Evolutionary conservation across 2,888 invertebrate species (phyloP), one percentile per base, ranked within the genome.

Genomic region (Apamea crenata): DNA sequence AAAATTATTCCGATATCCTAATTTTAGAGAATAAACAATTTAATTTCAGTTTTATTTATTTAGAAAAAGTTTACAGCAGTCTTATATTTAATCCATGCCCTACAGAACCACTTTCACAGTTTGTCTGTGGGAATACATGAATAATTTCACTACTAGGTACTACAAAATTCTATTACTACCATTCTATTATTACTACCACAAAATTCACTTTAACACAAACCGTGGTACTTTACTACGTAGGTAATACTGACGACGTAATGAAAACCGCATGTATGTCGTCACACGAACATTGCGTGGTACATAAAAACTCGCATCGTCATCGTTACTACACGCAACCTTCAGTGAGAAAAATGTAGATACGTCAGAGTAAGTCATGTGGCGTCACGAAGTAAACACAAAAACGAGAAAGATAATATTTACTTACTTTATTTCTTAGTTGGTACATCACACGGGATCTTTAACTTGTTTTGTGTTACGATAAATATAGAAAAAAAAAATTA

Each of bases 291-390:
- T 72, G 69, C 67, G 61, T 47, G 59, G 32, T 65, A 66, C 75
- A 82, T 82, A 77, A 75, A 81, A 88, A 82, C 69, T 75, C 50
- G 63, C 77, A 70, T 44, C 69, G 83, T 73, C 77, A 77, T 75
- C 74, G 44, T 74, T 65, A 87, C 81, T 59, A 82, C 67, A 66
- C 14, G 40, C 18, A 5, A 77, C 69, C 32, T 77, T 67, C 72
- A 70, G 2, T 21, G 8, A 18, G 10, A 44, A 77, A 79, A 25
- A 29, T 10, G 12, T 65, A 10, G 63, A 83, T 65, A 36, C 25
- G 63, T 18, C 29, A 25, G 18, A 8, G n/a, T 53, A 65, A 44
- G 12, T 25, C 12, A 12, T 36, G 32, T 25, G 1, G 8, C 53
- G 5, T 32, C 18, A 47, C 18, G 7, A 65, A 47, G n/a, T 65